Evolutionary conservation across 1,140 invertebrate species (phyloP).

Genomic region (Hestina assimilis): DNA sequence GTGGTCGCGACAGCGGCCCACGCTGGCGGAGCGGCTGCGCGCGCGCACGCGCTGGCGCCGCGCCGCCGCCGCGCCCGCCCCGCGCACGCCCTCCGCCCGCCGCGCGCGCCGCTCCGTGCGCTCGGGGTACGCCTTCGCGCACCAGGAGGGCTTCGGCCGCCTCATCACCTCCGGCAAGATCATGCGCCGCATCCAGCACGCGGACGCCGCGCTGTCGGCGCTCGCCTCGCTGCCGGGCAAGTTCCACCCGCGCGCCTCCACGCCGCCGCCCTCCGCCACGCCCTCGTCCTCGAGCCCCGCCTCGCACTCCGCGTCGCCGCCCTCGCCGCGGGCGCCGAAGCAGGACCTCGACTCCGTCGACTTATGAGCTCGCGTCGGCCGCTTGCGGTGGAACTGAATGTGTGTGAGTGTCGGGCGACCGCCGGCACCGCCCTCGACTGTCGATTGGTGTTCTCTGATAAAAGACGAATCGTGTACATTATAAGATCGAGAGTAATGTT

Average conservation of each 20-base stretch:
- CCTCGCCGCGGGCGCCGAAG: constrained; percentile 52
- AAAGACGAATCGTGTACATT: constrained; percentile 38
- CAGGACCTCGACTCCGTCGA: constrained; percentile 68
- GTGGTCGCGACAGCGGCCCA: constrained; percentile 92
- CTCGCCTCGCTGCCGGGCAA: constrained; percentile 68
- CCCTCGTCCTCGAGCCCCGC: constrained; percentile 29
- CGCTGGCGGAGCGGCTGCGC: constrained; percentile 93
- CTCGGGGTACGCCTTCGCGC: constrained; percentile 99
- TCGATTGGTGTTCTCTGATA: constrained; percentile 4
- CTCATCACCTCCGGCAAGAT: constrained; percentile 99
- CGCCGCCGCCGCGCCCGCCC: constrained; percentile 83
- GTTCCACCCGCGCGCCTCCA: constrained; percentile 53
- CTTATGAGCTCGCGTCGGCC: constrained; percentile 42
- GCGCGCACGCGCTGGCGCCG: constrained; percentile 79
- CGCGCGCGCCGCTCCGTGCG: constrained; percentile 93
- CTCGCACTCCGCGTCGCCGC: constrained; percentile 20
- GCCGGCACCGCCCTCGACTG: background rate
- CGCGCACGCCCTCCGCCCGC: constrained; percentile 91
- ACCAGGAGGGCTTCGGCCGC: constrained; percentile 97
- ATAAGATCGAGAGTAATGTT: constrained; percentile 36
- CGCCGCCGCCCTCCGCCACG: constrained; percentile 38
- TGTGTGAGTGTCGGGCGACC: background rate
- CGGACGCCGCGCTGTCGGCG: constrained; percentile 78
- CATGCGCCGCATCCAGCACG: constrained; percentile 91
- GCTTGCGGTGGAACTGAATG: background rate